Conservation (phyloP, 2,888 invertebrate species). For the Orchesella flavescens region DNA sequence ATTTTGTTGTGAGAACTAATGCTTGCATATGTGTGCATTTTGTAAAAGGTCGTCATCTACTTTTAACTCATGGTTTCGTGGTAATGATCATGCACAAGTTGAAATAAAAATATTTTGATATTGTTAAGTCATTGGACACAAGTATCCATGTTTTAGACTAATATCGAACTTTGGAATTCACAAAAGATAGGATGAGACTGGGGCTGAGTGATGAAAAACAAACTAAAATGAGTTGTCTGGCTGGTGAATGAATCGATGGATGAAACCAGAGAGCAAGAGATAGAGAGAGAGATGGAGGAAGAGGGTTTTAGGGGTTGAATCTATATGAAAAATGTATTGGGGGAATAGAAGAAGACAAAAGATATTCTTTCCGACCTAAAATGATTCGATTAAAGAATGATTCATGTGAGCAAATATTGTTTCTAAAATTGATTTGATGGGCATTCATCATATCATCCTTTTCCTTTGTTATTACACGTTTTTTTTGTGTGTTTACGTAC, state of each 20-base stretch:
- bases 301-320: conserved; percentile 7
- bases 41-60: too few relatives aligned
- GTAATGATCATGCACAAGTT: too few relatives aligned
- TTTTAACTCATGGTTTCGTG: too few relatives aligned
- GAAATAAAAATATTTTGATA: too few relatives aligned
- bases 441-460: conserved; percentile 40
- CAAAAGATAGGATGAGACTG: conserved; percentile 10
- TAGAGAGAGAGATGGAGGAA: not conserved
- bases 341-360: conserved; percentile 51
- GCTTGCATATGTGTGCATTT: too few relatives aligned
- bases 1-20: too few relatives aligned
- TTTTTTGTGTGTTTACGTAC: conserved; percentile 27
- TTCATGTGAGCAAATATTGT: conserved; percentile 70
- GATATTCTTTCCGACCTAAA: conserved; percentile 34
- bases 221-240: conserved; percentile 41
- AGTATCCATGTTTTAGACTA: too few relatives aligned
- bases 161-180: not conserved
- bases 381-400: conserved; percentile 68
- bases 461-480: conserved; percentile 26
- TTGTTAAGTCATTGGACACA: too few relatives aligned
- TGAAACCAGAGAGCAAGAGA: not conserved
- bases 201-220: conserved; percentile 64
- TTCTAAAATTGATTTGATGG: conserved; percentile 69
- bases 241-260: not conserved
- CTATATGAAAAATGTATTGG: conserved; percentile 11